Percentiles rank a stretch among this genome's conserved stretches.
Conservation (phyloP, 2,888 invertebrate genomes). For the Chymomyza caudatula region DNA sequence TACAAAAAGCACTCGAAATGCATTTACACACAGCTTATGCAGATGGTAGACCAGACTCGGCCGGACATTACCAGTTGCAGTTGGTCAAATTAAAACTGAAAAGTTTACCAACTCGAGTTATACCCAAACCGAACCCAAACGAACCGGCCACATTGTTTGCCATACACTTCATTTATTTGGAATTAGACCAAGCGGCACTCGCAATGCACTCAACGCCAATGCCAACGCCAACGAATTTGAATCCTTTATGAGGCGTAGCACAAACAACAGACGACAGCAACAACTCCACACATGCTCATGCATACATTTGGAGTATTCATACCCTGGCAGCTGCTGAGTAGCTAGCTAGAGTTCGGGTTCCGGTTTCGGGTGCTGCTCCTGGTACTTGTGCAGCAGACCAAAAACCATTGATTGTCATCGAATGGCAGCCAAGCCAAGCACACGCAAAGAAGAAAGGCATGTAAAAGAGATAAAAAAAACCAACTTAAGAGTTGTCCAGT, state of each 20-base stretch:
- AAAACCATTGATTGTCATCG: constrained; percentile 78
- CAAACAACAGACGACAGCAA: constrained; percentile 36
- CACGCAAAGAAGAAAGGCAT: constrained; percentile 33
- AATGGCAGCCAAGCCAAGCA: constrained; percentile 45
- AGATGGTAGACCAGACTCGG: background rate
- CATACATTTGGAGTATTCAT: constrained; percentile 44
- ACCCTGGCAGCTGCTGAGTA: background rate
- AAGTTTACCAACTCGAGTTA: constrained; percentile 23
- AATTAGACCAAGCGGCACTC: constrained; percentile 59
- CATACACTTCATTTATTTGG: constrained; percentile 74
- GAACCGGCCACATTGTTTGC: constrained; percentile 65
- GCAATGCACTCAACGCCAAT: constrained; percentile 60
- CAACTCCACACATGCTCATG: constrained; percentile 53
- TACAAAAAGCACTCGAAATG: constrained; percentile 42
- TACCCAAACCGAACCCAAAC: background rate
- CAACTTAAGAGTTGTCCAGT: constrained; percentile 37
- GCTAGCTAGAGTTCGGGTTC: constrained; percentile 11
- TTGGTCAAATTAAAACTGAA: constrained; percentile 49
- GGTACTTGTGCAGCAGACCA: constrained; percentile 72
- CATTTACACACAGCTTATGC: constrained; percentile 28
- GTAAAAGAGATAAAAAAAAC: constrained; percentile 17
- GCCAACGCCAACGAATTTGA: constrained; percentile 62
- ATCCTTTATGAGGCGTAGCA: constrained; percentile 75
- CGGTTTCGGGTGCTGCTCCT: constrained; percentile 11
- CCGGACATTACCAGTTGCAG: constrained; percentile 32